Percentiles rank a stretch among this genome's conserved stretches.
Evolutionary conservation across 1,140 invertebrate species (phyloP).

Genomic region (Anagrus nilaparvatae): DNA sequence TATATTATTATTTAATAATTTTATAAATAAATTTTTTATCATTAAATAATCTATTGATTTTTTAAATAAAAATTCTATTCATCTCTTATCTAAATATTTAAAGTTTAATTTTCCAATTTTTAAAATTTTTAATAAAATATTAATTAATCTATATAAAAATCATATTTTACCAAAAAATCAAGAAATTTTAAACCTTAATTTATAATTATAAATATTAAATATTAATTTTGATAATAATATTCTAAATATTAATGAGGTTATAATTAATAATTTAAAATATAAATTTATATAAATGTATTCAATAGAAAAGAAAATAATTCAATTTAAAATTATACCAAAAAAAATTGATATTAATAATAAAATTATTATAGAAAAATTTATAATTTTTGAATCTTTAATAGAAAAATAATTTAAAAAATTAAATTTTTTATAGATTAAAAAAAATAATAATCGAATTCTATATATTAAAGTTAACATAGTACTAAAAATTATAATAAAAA

Average conservation of each 20-base stretch:
- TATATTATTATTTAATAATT: constrained; percentile 16
- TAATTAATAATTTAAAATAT: constrained; percentile 22
- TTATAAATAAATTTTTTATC: constrained; percentile 1
- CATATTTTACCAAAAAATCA: constrained; percentile 38
- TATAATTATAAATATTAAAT: constrained; percentile 38
- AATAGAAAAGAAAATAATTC: constrained; percentile 5
- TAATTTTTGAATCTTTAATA: constrained; percentile 33
- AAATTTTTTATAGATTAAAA: constrained; percentile 46
- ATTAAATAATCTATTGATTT: not conserved
- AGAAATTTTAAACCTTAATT: constrained; percentile 41
- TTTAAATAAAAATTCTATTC: constrained; percentile 8
- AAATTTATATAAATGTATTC: constrained; percentile 24
- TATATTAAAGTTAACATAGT: constrained; percentile 19
- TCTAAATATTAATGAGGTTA: constrained; percentile 24
- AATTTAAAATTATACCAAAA: not conserved
- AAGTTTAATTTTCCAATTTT: not conserved
- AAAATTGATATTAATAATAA: constrained; percentile 11
- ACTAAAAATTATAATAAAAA: constrained; percentile 43
- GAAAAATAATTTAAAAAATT: constrained; percentile 45
- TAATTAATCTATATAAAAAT: constrained; percentile 40
- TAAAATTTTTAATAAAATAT: constrained; percentile 27
- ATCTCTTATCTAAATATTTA: constrained; percentile 4
- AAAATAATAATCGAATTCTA: not conserved
- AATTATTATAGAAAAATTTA: constrained; percentile 14
- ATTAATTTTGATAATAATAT: constrained; percentile 39